phyloP scores from a whole-genome alignment of 2,888 invertebrate genomes.

The Troglohyphantes excavatus region DNA sequence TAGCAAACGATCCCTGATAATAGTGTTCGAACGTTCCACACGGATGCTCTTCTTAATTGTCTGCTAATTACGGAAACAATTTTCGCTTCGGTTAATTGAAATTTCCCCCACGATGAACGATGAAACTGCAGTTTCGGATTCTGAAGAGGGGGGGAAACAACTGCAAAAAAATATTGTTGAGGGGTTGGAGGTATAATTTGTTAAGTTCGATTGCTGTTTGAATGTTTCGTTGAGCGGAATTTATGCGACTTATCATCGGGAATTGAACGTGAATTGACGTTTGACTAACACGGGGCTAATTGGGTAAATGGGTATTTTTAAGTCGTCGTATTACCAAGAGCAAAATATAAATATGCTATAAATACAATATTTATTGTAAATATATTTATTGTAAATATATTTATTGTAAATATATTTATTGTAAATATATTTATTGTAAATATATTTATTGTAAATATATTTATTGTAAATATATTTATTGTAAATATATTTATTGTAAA shows the following conservation, averaged over 20 bases:
- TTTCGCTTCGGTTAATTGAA: conserved; percentile 63
- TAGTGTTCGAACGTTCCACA: conserved; percentile 20
- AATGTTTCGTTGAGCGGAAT: conserved; percentile 11
- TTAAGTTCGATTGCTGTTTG: neutral
- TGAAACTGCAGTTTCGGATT: conserved; percentile 43
- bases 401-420: too few relatives aligned
- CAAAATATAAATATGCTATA: too few relatives aligned
- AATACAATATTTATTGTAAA: too few relatives aligned
- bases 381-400: too few relatives aligned
- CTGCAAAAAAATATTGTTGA: neutral
- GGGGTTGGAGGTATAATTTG: neutral
- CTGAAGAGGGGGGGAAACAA: neutral
- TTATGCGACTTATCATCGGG: neutral
- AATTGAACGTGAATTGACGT: neutral
- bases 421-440: too few relatives aligned
- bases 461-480: too few relatives aligned
- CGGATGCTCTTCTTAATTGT: conserved; percentile 54
- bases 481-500: too few relatives aligned
- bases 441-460: too few relatives aligned
- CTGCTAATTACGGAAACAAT: conserved; percentile 61
- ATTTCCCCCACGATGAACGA: conserved; percentile 38
- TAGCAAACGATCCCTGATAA: conserved; percentile 14
- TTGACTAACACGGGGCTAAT: neutral
- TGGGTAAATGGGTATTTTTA: neutral
- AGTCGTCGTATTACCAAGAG: conserved; percentile 9